Percentiles rank a stretch among this genome's conserved stretches.
These are phyloP conservation scores for Atta texana DNA, from an alignment of 1,140 invertebrate species.

Conservation along the genomic window DNA sequence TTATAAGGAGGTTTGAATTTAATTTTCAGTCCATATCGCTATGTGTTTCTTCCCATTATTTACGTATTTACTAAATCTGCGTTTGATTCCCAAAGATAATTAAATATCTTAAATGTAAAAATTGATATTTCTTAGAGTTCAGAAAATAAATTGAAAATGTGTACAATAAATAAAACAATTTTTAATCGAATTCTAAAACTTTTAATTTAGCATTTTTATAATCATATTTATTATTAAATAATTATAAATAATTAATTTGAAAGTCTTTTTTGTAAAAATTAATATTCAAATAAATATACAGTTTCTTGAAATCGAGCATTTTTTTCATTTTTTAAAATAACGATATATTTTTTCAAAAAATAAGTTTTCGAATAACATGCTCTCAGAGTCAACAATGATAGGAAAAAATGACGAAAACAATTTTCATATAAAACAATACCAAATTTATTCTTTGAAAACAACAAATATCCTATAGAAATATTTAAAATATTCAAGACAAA, in stretches of 20 bases:
- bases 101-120: constrained; percentile 25
- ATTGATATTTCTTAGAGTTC: neutral
- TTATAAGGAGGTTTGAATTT: neutral
- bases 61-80: neutral
- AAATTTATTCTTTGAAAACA: neutral
- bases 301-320: neutral
- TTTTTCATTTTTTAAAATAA: neutral
- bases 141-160: neutral
- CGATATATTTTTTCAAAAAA: neutral
- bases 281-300: neutral
- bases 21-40: neutral
- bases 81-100: neutral
- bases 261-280: neutral
- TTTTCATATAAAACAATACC: neutral
- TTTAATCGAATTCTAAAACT: neutral
- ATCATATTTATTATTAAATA: neutral
- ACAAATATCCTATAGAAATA: neutral
- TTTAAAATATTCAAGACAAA: neutral
- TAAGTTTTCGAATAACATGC: neutral
- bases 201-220: neutral
- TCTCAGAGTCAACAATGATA: neutral
- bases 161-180: neutral
- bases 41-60: neutral
- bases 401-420: neutral
- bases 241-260: neutral